Evolutionary conservation across 2,797 vertebrate species (phyloP).

Genomic region (Dendrocincla tyrannina): DNA sequence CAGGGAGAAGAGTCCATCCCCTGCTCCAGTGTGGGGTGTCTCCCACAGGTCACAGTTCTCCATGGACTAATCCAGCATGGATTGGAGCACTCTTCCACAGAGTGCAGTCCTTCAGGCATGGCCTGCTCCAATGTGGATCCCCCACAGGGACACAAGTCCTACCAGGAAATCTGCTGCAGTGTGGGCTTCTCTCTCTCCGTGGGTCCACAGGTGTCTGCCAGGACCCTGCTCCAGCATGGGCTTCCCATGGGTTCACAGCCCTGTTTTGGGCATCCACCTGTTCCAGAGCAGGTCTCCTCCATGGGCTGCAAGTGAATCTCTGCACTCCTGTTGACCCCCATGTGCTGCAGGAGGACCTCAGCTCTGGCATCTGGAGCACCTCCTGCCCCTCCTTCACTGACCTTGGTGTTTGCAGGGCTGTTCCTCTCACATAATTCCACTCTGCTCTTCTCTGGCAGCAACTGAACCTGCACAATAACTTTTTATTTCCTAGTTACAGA

Average conservation of each 20-base stretch:
- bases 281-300: rapidly evolving
- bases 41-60: neutral
- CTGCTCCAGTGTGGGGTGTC: neutral
- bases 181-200: neutral
- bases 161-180: neutral
- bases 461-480: neutral
- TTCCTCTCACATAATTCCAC: rapidly evolving
- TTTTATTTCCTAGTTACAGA: neutral
- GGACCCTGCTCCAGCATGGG: neutral
- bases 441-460: rapidly evolving
- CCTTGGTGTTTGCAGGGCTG: neutral
- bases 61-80: neutral
- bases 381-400: neutral
- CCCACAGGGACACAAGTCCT: neutral
- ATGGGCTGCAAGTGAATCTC: neutral
- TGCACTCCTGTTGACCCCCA: rapidly evolving
- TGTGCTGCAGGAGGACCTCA: neutral
- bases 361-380: neutral
- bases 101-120: neutral
- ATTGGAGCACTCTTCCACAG: neutral
- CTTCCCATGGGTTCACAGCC: neutral
- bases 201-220: neutral
- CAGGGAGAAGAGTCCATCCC: neutral
- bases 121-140: neutral
- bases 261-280: neutral